Evolutionary conservation across 2,113 vertebrate species (phyloP), one percentile per base, ranked within the genome.

Genomic region (Prunella fulvescens): DNA sequence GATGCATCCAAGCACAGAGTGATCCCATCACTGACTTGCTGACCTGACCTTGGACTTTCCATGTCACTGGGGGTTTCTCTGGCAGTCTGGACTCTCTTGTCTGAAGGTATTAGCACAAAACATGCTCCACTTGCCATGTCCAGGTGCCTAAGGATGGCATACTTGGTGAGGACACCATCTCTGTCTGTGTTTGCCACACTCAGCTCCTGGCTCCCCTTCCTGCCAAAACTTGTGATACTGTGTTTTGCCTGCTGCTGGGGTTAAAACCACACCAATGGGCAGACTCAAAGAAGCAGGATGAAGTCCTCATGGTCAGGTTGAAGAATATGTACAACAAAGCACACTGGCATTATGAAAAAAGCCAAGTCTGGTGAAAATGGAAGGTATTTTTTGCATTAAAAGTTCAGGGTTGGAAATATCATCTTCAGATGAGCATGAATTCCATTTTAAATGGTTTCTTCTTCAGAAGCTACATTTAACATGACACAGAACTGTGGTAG

Each of bases 161-260:
- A 11, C 17, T 51, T 56, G 35, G 24, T 25, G 24, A 79, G 47
- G 28, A 33, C 35, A 14, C 10, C 12, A 8, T 7, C 26, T 50
- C 62, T 44, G 4, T 33, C 35, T n/a, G 20, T 31, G n/a, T 56
- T 78, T 39, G 16, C 17, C 39, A 40, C 0, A 0, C 35, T 42
- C 3, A 1, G 54, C 7, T 78, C 65, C 56, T 65, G 74, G 11
- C 25, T 81, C 16, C 4, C 19, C 4, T 42, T 82, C 57, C 57
- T 71, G 12, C 13, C 25, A 42, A 76, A 64, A 56, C 9, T n/a
- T 45, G 22, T 50, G 37, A 39, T 6, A 16, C 37, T 33, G 8
- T 4, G 1, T 44, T 71, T 60, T n/a, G 7, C 50, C 60, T 67
- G 48, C 33, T 37, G 1, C 48, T 37, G 53, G 28, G 31, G n/a